Percentiles rank a stretch among this genome's conserved stretches.
Conservation (phyloP, 2,797 vertebrate species). For the Falco cherrug region DNA sequence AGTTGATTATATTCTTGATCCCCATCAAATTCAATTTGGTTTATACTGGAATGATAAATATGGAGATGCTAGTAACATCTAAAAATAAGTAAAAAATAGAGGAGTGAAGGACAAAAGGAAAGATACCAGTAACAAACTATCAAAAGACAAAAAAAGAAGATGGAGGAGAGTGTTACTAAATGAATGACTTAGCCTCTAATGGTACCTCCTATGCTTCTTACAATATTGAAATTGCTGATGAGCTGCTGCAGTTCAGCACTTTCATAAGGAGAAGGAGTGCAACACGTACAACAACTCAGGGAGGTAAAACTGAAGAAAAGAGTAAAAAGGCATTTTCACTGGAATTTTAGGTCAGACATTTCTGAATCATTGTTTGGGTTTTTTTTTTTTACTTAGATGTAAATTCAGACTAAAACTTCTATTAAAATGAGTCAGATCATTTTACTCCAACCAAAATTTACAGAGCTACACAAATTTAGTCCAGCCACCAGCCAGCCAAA, state of each 20-base stretch:
- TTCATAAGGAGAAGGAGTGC: background rate
- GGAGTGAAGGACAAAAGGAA: background rate
- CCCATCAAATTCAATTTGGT: background rate
- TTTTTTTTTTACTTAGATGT: background rate
- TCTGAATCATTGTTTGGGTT: background rate
- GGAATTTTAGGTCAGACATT: background rate
- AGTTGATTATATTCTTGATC: slow-evolving; percentile 21
- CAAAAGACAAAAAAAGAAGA: background rate
- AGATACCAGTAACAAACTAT: background rate
- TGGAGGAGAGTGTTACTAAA: background rate
- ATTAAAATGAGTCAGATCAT: background rate
- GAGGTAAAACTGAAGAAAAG: background rate
- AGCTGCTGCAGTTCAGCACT: background rate
- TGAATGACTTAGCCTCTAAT: background rate
- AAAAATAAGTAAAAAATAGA: slow-evolving; percentile 3
- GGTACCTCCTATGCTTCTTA: background rate
- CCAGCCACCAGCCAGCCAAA: background rate
- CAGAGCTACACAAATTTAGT: background rate
- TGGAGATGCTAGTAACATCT: background rate
- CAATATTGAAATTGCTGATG: background rate
- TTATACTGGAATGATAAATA: background rate
- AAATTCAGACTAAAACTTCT: background rate
- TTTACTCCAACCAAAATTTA: background rate
- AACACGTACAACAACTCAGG: background rate
- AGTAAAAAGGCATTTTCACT: background rate